These are phyloP conservation scores for Neodon shergylaensis DNA, from an alignment of 2,113 vertebrate species.

Conservation along the genomic window DNA sequence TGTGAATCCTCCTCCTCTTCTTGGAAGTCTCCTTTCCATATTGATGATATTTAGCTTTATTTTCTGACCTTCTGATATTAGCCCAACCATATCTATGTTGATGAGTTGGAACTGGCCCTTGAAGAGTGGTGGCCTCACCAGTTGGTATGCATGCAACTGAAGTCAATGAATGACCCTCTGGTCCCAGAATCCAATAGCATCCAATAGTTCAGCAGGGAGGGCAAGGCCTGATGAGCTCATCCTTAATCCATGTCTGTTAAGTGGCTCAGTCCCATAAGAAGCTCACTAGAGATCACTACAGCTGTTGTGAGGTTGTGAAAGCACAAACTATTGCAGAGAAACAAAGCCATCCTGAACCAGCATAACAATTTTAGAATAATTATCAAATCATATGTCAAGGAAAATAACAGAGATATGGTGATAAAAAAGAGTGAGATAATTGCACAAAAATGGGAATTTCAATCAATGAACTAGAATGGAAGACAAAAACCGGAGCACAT, in stretches of 20 bases:
- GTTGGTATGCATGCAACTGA: neutral
- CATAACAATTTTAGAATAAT: neutral
- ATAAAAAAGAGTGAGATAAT: neutral
- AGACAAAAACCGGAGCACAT: neutral
- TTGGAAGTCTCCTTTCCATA: neutral
- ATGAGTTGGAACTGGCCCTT: neutral
- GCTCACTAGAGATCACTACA: neutral
- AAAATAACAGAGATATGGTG: too few relatives aligned
- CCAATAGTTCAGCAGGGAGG: neutral
- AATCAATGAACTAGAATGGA: neutral
- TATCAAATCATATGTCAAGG: neutral
- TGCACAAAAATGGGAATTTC: neutral
- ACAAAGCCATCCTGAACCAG: neutral
- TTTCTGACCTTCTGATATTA: neutral
- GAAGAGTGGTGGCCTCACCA: neutral
- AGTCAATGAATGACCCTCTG: neutral
- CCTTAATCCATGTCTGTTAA: neutral
- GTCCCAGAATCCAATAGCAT: neutral
- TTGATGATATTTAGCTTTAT: too few relatives aligned
- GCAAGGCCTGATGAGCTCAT: neutral
- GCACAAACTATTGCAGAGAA: neutral
- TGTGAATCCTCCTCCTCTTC: too few relatives aligned
- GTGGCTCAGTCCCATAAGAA: neutral
- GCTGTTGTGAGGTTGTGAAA: neutral
- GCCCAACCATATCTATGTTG: neutral